phyloP scores from a whole-genome alignment of 2,113 vertebrate species.

The Hiodon tergisus region DNA sequence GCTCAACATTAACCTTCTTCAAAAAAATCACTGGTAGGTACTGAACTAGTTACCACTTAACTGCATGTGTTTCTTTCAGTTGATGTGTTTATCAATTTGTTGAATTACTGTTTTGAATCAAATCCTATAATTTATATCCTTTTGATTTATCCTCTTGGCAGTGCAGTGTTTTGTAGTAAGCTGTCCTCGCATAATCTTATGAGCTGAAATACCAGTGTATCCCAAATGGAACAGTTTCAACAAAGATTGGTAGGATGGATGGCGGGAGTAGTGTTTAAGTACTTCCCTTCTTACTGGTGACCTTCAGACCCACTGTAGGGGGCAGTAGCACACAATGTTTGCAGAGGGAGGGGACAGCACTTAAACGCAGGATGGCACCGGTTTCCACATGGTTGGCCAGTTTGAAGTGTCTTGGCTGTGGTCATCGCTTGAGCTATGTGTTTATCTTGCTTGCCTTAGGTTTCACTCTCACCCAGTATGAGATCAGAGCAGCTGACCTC shows the following conservation, averaged over 20 bases:
- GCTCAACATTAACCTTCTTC: too few relatives aligned
- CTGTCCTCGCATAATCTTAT: too few relatives aligned
- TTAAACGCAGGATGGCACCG: constrained; percentile 51
- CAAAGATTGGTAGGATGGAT: constrained; percentile 42
- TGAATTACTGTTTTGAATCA: too few relatives aligned
- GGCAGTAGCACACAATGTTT: constrained; percentile 64
- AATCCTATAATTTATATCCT: too few relatives aligned
- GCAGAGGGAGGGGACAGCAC: constrained; percentile 43
- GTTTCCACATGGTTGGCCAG: constrained; percentile 28
- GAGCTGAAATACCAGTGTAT: too few relatives aligned
- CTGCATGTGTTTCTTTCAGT: too few relatives aligned
- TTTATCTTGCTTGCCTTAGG: constrained; percentile 35
- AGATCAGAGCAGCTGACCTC: background rate
- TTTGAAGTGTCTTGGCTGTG: constrained; percentile 29
- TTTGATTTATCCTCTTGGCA: too few relatives aligned
- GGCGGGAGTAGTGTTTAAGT: constrained; percentile 44
- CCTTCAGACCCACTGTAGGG: constrained; percentile 56
- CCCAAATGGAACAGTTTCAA: too few relatives aligned
- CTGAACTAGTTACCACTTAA: too few relatives aligned
- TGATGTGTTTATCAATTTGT: too few relatives aligned
- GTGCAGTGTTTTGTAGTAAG: too few relatives aligned
- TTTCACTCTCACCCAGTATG: constrained; percentile 24
- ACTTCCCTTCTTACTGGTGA: constrained; percentile 42
- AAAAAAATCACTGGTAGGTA: too few relatives aligned
- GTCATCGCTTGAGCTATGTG: constrained; percentile 38